Base-by-base conservation (phyloP, 37 sponge, comb jelly and placozoan genomes). In the Theonella swinhoei region DNA sequence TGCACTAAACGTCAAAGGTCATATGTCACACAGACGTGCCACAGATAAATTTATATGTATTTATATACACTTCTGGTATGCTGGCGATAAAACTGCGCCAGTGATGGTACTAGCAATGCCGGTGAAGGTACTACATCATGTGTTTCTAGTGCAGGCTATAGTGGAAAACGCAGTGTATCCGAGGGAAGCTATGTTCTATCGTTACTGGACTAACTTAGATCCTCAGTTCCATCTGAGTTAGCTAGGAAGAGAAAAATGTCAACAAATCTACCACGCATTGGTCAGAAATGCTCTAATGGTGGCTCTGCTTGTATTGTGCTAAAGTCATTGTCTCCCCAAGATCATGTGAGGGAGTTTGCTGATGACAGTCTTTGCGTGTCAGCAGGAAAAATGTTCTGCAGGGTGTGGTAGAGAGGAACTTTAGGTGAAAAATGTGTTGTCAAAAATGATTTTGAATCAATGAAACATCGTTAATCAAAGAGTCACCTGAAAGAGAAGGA, bases 331-430 rank as follows among this genome's bases (percentile, higher is more conserved):
- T 47, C 54, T 14, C 54, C 54, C 54, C 54, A 47, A 47, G 54
- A 47, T 14, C 54, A 14, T 47, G 54, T 47, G 54, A 47, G 14
- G 54, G 54, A 47, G 54, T 47, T 47, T 47, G 54, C 54, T 47
- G 54, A 47, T 47, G 54, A 47, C 14, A 47, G 54, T 47, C 54
- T n/a, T n/a, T 47, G 54, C 54, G 54, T 47, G 54, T 47, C 54
- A 14, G 54, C 82, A 81, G 25, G 43, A 31, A 47, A 47, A 47
- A 20, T 36, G 36, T 28, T 77, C 78, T 62, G 64, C 35, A 1
- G 72, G 73, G 65, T 75, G 59, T 35, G 23, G 19, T 74, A 37
- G 22, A 19, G 75, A 14, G 54, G 14, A 47, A 7, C 14, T 47
- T 47, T 14, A 75, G 63, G 72, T 19, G 17, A 66, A 66, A n/a